Evolutionary conservation across 2,113 vertebrate species (phyloP).

Genomic region (Lepisosteus osseus): DNA sequence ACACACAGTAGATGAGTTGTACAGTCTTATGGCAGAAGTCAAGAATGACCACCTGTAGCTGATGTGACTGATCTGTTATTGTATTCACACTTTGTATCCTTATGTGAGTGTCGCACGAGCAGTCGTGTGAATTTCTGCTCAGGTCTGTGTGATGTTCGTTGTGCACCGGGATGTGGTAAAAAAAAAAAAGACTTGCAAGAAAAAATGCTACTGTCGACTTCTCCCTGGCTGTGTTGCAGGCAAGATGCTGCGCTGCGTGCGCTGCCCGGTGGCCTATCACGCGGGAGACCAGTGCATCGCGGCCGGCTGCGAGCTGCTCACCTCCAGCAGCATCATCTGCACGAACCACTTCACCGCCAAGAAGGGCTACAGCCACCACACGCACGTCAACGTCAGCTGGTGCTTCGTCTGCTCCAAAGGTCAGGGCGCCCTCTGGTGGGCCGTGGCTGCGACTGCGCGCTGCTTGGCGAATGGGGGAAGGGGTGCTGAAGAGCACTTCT

Average conservation of each 20-base stretch:
- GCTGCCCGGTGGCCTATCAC: slow-evolving; percentile 91
- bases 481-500: too few species aligned
- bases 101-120: too few species aligned
- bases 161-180: too few species aligned
- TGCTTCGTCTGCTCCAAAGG: slow-evolving; percentile 98
- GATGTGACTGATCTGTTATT: background rate
- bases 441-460: too few species aligned
- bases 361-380: slow-evolving; percentile 89
- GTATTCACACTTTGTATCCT: background rate
- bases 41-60: too few species aligned
- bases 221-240: slow-evolving; percentile 55
- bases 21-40: too few species aligned
- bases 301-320: slow-evolving; percentile 82
- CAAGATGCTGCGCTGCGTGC: slow-evolving; percentile 89
- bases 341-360: slow-evolving; percentile 86
- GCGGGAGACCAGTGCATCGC: slow-evolving; percentile 85
- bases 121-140: too few species aligned
- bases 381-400: slow-evolving; percentile 97
- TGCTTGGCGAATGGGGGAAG: too few species aligned
- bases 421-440: slow-evolving; percentile 36
- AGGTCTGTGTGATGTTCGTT: too few species aligned
- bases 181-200: too few species aligned
- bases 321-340: slow-evolving; percentile 83
- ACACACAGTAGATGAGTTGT: too few species aligned
- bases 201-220: background rate